Evolutionary conservation across 2,888 invertebrate species (phyloP), one percentile per base, ranked within the genome.

Genomic region (Caenorhabditis doughertyi): DNA sequence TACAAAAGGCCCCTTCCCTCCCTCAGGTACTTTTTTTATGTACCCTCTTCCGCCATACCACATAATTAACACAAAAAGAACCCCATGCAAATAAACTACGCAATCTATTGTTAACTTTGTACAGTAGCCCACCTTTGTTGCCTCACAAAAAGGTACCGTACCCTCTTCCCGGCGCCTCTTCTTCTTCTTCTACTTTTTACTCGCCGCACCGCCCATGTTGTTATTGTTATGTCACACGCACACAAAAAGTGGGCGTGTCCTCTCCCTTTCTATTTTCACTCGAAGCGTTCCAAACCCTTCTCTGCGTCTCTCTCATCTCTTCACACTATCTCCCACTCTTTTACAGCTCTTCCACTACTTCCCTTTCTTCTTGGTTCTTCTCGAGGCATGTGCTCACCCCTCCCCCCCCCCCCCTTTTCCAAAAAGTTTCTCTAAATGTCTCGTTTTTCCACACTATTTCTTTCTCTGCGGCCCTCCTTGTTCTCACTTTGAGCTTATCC

Each of bases 241-340:
- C 18, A 32, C 4, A 32, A 18, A 58, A 60, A 42, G 3, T n/a
- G 44, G 27, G 62, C n/a, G 62, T 23, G 21, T 42, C 44, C 25
- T 25, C 60, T 23, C 29, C 18, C 4, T 27, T 29, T 58, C 29
- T 35, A 9, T 16, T 23, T 60, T n/a, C n/a, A 16, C 42, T 60
- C 25, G 39, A 42, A n/a, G 60, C 29, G 60, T 60, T 60, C 60
- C 42, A 32, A 55, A 32, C 18, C 60, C 42, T 25, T 35, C 42
- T 60, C 42, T 23, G 39, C 32, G 60, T 25, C 42, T 32, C 25
- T 13, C 8, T n/a, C 21, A 9, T 39, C 39, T 60, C 25, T 16
- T 9, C 21, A 29, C 21, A 21, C 42, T 35, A 18, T 4, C 32
- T 32, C 5, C 32, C 32, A 4, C 32, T 42, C 23, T 25, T n/a